phyloP scores from a whole-genome alignment of 2,888 invertebrate species.

The Cantharis rufa region DNA sequence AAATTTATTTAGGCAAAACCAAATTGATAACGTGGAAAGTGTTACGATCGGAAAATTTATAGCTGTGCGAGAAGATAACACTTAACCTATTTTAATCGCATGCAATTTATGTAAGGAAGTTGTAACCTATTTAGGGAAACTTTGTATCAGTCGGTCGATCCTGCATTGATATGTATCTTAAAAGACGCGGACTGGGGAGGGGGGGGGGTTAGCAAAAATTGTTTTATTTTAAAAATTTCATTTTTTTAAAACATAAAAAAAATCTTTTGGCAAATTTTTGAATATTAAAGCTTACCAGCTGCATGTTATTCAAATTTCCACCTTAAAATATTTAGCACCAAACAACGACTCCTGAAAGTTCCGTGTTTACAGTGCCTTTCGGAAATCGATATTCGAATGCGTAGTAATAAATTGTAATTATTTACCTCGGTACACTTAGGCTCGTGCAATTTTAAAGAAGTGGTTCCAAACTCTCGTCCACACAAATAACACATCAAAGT shows the following conservation, averaged over 20 bases:
- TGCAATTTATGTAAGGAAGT: not conserved
- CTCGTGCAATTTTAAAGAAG: slow-evolving; percentile 68
- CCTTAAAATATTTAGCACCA: not conserved
- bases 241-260: too few species aligned
- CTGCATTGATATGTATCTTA: not conserved
- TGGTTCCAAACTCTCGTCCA: slow-evolving; percentile 68
- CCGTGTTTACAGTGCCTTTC: not conserved
- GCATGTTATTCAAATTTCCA: not conserved
- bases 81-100: not conserved
- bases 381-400: not conserved
- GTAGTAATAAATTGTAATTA: not conserved
- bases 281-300: not conserved
- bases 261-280: too few species aligned
- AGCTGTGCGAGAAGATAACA: not conserved
- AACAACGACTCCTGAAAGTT: not conserved
- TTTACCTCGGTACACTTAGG: slow-evolving; percentile 66
- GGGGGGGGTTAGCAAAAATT: not conserved
- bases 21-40: not conserved
- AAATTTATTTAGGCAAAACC: not conserved
- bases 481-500: slow-evolving; percentile 66
- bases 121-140: not conserved
- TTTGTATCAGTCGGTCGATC: not conserved
- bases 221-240: too few species aligned
- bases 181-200: not conserved
- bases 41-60: not conserved